phyloP scores from a whole-genome alignment of 2,113 vertebrate genomes.

The Bambusicola thoracicus region DNA sequence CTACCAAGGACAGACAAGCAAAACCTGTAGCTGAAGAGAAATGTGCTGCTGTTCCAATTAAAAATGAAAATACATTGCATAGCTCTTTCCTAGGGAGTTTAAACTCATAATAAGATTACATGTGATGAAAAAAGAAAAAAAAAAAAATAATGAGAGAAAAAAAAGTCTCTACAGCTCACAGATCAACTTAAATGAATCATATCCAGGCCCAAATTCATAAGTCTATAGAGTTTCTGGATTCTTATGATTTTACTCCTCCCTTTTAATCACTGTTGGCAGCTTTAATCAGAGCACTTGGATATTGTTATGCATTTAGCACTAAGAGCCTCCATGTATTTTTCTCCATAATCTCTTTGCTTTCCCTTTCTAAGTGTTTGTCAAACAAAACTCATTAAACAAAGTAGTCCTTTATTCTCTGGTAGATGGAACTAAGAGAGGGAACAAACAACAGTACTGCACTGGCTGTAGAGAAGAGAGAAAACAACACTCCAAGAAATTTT shows the following conservation, averaged over 20 bases:
- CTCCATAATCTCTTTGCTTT: conserved; percentile 66
- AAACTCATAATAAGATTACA: conserved; percentile 56
- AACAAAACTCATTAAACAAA: conserved; percentile 66
- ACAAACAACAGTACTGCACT: conserved; percentile 57
- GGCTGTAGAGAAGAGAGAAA: conserved; percentile 42
- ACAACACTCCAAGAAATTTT: conserved; percentile 49
- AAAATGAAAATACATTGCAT: not conserved
- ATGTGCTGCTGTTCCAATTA: not conserved
- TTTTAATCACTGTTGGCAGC: not conserved
- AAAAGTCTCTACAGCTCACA: not conserved
- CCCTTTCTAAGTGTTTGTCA: conserved; percentile 57
- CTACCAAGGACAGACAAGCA: conserved; percentile 17
- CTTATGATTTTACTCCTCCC: not conserved
- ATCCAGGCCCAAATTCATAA: not conserved
- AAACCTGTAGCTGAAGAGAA: not conserved
- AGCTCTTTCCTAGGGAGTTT: conserved; percentile 16
- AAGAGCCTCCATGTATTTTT: conserved; percentile 31
- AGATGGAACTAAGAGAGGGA: conserved; percentile 61
- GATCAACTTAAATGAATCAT: not conserved
- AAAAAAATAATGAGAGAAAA: not conserved
- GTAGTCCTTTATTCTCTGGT: conserved; percentile 70
- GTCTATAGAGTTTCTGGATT: not conserved
- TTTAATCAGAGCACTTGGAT: not conserved
- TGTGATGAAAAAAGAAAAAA: not conserved
- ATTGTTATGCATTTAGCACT: conserved; percentile 9